Evolutionary conservation across 2,113 vertebrate genomes (phyloP).

Genomic region (Nicator chloris): DNA sequence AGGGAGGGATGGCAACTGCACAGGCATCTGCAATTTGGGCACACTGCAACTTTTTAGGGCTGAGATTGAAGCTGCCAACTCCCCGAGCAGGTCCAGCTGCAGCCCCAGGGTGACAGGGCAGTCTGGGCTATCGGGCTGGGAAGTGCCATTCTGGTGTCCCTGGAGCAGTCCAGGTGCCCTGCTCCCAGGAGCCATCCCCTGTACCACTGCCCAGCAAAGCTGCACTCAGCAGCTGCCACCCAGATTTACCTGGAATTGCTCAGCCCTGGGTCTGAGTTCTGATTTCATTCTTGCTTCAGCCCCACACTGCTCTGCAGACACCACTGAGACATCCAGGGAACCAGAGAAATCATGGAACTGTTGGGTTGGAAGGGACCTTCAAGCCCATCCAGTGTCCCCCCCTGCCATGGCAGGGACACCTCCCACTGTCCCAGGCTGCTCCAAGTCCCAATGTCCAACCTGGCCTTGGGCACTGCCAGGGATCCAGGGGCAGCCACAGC

Average conservation of each 20-base stretch:
- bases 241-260: neutral
- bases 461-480: neutral
- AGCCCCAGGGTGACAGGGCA: neutral
- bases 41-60: neutral
- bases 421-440: neutral
- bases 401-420: neutral
- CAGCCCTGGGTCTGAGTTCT: neutral
- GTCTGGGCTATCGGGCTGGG: rapidly evolving
- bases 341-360: neutral
- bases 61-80: neutral
- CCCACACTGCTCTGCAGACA: neutral
- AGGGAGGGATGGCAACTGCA: neutral
- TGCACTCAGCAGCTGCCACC: neutral
- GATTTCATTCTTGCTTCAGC: neutral
- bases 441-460: neutral
- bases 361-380: neutral
- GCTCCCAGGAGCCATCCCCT: neutral
- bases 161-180: neutral
- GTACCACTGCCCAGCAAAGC: neutral
- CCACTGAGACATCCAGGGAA: neutral
- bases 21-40: neutral
- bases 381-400: rapidly evolving
- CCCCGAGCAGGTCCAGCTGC: neutral
- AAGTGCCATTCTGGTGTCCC: neutral
- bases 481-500: neutral